A percentile compares a stretch with the other conserved stretches of the same genome.
These are phyloP conservation scores for Microtus richardsoni DNA, from an alignment of 2,113 vertebrate genomes.

Conservation along the genomic window DNA sequence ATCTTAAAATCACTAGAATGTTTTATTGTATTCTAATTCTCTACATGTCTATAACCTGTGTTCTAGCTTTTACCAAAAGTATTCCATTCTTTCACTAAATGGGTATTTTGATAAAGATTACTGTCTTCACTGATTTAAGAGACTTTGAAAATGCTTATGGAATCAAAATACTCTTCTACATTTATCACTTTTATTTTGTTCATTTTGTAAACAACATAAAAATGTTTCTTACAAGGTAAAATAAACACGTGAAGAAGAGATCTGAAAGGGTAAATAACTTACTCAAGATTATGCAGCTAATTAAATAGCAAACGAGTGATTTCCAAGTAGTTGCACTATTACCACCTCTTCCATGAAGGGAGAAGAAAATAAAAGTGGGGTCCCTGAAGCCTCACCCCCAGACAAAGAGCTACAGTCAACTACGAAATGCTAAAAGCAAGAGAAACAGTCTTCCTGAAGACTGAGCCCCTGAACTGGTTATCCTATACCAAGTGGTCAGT, in stretches of 20 bases:
- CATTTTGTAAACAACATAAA: constrained; percentile 39
- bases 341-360: neutral
- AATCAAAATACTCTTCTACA: neutral
- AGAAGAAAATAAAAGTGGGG: neutral
- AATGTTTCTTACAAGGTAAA: constrained; percentile 3
- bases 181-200: neutral
- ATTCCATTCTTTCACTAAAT: neutral
- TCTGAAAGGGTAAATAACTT: neutral
- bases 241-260: constrained; percentile 20
- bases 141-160: constrained; percentile 12
- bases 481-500: neutral
- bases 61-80: neutral
- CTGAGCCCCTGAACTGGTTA: neutral
- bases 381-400: neutral
- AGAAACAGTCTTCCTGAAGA: neutral
- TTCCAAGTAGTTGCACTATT: neutral
- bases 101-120: neutral
- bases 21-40: neutral
- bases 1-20: neutral
- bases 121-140: neutral
- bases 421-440: neutral
- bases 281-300: neutral
- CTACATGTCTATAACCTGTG: constrained; percentile 31
- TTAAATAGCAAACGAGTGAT: neutral
- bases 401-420: neutral